Evolutionary conservation across 2,888 invertebrate genomes (phyloP).

Genomic region (Sinodicranocentrus sp.): DNA sequence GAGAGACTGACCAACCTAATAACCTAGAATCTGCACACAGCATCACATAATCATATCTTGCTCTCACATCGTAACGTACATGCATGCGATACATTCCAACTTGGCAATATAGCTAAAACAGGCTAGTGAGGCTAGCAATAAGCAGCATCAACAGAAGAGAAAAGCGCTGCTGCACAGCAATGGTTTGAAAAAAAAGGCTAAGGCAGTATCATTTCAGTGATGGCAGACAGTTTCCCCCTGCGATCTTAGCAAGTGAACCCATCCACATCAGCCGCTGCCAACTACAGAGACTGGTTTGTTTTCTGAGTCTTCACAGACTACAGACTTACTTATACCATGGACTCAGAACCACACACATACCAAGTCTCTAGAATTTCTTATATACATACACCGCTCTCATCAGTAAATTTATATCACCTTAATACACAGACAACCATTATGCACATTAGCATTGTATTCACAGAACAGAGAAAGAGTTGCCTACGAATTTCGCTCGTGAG

Average conservation of each 20-base stretch:
- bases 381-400: neutral
- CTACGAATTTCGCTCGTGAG: constrained; percentile 50
- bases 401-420: neutral
- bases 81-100: constrained; percentile 37
- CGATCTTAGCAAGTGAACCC: constrained; percentile 68
- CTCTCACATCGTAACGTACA: constrained; percentile 66
- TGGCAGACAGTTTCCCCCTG: constrained; percentile 65
- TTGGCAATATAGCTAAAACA: constrained; percentile 55
- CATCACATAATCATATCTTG: constrained; percentile 70
- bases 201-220: constrained; percentile 45
- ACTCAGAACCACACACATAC: constrained; percentile 11
- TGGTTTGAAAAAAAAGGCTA: constrained; percentile 49
- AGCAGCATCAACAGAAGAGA: constrained; percentile 54
- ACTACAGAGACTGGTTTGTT: constrained; percentile 36
- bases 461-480: constrained; percentile 17
- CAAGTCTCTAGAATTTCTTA: neutral
- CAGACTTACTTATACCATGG: constrained; percentile 4
- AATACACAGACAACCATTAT: constrained; percentile 17
- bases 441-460: constrained; percentile 20
- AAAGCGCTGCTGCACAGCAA: constrained; percentile 52
- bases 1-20: constrained; percentile 75
- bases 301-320: neutral
- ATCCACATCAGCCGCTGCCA: constrained; percentile 57
- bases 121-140: constrained; percentile 46
- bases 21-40: constrained; percentile 74